A percentile compares a stretch with the other conserved stretches of the same genome.
Conservation (phyloP, 2,797 vertebrate species). For the Limosa lapponica region DNA sequence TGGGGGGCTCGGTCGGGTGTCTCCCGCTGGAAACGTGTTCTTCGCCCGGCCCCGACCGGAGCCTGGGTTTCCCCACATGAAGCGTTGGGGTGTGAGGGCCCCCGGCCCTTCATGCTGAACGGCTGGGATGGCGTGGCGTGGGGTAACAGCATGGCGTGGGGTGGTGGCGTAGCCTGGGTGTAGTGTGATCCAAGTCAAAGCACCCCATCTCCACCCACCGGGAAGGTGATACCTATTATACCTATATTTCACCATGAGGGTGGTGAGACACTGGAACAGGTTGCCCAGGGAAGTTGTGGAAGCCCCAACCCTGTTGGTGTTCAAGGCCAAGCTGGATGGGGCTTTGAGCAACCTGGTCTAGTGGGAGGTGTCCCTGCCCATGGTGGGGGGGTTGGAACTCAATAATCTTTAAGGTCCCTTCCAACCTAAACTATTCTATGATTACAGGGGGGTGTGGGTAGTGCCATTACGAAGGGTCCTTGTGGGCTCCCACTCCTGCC, state of each 20-base stretch:
- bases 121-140: rapidly evolving
- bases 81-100: background rate
- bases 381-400: background rate
- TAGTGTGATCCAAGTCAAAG: rapidly evolving
- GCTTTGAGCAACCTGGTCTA: background rate
- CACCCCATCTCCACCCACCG: rapidly evolving
- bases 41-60: rapidly evolving
- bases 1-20: rapidly evolving
- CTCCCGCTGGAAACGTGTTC: background rate
- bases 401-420: background rate
- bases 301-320: background rate
- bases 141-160: rapidly evolving
- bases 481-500: background rate
- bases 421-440: background rate
- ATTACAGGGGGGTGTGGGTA: no score
- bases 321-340: background rate
- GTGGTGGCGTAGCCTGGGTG: rapidly evolving
- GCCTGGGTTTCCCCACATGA: rapidly evolving
- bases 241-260: background rate
- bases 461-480: background rate
- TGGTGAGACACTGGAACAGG: background rate
- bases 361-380: background rate
- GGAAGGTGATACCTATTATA: background rate
- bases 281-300: background rate
- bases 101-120: rapidly evolving